These are phyloP conservation scores for Heterotilapia buettikoferi DNA, from an alignment of 2,113 vertebrate species.

Conservation along the genomic window DNA sequence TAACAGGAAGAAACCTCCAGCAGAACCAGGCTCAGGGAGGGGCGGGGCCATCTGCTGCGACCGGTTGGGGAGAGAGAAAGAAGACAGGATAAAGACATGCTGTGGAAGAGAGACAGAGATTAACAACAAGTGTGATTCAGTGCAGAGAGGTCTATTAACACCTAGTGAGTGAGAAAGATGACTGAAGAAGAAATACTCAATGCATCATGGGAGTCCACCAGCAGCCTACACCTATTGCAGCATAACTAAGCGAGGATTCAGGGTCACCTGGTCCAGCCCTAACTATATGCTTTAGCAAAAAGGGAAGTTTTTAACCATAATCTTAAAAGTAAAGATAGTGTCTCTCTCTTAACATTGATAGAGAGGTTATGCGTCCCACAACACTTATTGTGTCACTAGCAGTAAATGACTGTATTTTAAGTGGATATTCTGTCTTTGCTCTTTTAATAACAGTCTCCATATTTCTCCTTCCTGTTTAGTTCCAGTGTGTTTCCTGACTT, in stretches of 20 bases:
- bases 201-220: rapidly evolving
- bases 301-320: not conserved
- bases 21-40: not conserved
- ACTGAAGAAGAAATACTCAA: rapidly evolving
- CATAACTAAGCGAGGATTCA: not conserved
- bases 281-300: not conserved
- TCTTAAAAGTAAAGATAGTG: not conserved
- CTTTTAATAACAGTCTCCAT: not conserved
- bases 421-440: not conserved
- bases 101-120: not conserved
- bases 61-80: rapidly evolving
- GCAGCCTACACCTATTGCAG: rapidly evolving
- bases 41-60: not conserved
- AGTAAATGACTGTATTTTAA: not conserved
- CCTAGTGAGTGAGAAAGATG: rapidly evolving
- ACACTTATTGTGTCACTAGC: not conserved
- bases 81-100: not conserved
- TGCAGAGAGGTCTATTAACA: rapidly evolving
- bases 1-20: not conserved
- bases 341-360: rapidly evolving
- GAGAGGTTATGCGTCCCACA: not conserved
- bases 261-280: not conserved
- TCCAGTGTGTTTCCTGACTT: not conserved
- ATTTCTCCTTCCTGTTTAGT: not conserved
- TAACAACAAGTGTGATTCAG: rapidly evolving